phyloP scores from a whole-genome alignment of 2,888 invertebrate species.

The Euclidia mi region DNA sequence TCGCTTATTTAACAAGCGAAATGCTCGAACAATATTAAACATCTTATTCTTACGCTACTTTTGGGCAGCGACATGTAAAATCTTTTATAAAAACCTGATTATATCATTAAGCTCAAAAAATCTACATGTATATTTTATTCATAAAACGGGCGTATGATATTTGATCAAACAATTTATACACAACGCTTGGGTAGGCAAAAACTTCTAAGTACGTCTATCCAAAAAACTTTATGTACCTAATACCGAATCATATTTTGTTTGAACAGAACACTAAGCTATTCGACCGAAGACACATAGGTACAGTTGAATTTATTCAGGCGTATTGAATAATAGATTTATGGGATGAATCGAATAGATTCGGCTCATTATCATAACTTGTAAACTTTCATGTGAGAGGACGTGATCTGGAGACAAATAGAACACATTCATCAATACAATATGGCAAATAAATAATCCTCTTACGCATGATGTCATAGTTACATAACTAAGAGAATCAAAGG shows the following conservation, averaged over 20 bases:
- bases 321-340: conserved; percentile 1
- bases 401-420: not conserved
- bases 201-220: not conserved
- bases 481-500: not conserved
- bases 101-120: too few species aligned
- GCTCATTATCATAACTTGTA: conserved; percentile 14
- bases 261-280: conserved; percentile 20
- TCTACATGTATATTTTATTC: too few species aligned
- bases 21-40: too few species aligned
- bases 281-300: conserved; percentile 26
- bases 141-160: too few species aligned
- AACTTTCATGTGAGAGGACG: not conserved
- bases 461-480: not conserved
- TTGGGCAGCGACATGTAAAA: too few species aligned
- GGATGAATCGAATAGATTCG: conserved; percentile 16
- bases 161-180: too few species aligned
- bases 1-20: too few species aligned
- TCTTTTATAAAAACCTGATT: too few species aligned
- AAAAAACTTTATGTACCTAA: conserved; percentile 21
- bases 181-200: not conserved
- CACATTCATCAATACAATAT: not conserved
- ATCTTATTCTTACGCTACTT: too few species aligned
- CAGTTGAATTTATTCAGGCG: conserved; percentile 29
- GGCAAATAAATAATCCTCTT: not conserved
- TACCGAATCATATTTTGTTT: conserved; percentile 32